phyloP scores from a whole-genome alignment of 2,888 invertebrate genomes.

The Andricus curvator region DNA sequence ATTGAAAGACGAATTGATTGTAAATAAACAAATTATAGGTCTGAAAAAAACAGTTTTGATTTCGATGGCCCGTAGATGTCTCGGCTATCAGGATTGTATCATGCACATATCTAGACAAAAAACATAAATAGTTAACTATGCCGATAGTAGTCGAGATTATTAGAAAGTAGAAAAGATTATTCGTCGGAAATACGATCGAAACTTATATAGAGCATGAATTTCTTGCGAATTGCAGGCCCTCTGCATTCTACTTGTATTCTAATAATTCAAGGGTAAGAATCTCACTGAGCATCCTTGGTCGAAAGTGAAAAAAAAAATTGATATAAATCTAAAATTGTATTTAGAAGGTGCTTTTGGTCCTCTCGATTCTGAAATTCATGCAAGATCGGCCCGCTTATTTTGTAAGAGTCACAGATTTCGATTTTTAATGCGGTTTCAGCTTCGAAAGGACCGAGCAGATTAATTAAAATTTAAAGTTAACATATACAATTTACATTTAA shows the following conservation, averaged over 20 bases:
- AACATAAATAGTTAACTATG: conserved; percentile 48
- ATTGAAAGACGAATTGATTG: conserved; percentile 23
- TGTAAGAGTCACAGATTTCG: conserved; percentile 61
- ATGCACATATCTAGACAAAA: conserved; percentile 35
- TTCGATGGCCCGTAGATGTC: conserved; percentile 6
- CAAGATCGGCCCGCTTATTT: conserved; percentile 60
- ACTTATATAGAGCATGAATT: conserved; percentile 41
- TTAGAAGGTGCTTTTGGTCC: neutral
- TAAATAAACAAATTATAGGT: conserved; percentile 16
- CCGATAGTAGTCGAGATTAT: conserved; percentile 47
- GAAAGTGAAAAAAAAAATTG: conserved; percentile 43
- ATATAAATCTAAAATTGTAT: conserved; percentile 30
- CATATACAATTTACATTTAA: neutral
- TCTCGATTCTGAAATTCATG: conserved; percentile 46
- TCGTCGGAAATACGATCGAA: conserved; percentile 16
- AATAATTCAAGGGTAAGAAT: conserved; percentile 66
- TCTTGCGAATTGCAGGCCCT: conserved; percentile 62
- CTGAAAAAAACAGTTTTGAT: neutral
- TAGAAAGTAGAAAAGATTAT: conserved; percentile 33
- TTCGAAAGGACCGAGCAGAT: conserved; percentile 4
- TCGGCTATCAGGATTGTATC: conserved; percentile 40
- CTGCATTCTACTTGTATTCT: conserved; percentile 70
- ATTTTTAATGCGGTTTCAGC: conserved; percentile 21
- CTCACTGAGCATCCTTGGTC: conserved; percentile 76
- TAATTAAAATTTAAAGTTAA: neutral